Base-by-base conservation (phyloP, 2,888 invertebrate genomes). In the Drosophila engyochracea region DNA sequence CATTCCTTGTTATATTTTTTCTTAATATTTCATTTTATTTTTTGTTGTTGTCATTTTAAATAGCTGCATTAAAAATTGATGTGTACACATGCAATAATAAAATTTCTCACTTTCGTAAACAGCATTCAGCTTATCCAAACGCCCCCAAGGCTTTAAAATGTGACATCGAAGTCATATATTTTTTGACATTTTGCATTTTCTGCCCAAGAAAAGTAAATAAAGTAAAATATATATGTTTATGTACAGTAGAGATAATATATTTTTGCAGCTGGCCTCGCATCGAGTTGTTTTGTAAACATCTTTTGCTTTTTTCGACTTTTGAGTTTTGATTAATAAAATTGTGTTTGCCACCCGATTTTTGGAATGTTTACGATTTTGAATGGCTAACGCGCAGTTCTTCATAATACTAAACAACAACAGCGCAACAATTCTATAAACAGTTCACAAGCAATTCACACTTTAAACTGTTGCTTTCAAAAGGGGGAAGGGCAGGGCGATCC, bases 261-360 rank as follows among this genome's bases (percentile, higher is more conserved):
- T 85, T 88, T 81, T 66, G 76, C 89, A 85, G 85, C 81, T 89
- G 89, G 83, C 74, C 72, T 52, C 59, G 16, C 33, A 33, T 31
- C 31, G 14, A 9, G 37, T n/a, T 41, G 59, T 64, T 69, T 44
- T 74, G 76, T 82, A 87, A 79, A 84, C 88, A 82, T 55, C 64
- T 82, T 65, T 57, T 61, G 82, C 67, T 49, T 61, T 58, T 60
- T 57, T 62, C 69, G 54, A 54, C 65, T 80, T 79, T 79, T 49
- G 66, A 67, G 63, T 74, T 88, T 25, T 73, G 76, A 85, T 88
- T 85, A 88, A 85, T 88, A 85, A 73, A 77, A 75, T 65, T 63
- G 49, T 22, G 51, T 57, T 52, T 61, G 37, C 16, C 6, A 16
- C 22, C n/a, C 28, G 39, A 31, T 30, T 44, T 55, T 19, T 52